These are phyloP conservation scores for Adineta ricciae DNA, from an alignment of 2,888 invertebrate genomes.

Conservation along the genomic window DNA sequence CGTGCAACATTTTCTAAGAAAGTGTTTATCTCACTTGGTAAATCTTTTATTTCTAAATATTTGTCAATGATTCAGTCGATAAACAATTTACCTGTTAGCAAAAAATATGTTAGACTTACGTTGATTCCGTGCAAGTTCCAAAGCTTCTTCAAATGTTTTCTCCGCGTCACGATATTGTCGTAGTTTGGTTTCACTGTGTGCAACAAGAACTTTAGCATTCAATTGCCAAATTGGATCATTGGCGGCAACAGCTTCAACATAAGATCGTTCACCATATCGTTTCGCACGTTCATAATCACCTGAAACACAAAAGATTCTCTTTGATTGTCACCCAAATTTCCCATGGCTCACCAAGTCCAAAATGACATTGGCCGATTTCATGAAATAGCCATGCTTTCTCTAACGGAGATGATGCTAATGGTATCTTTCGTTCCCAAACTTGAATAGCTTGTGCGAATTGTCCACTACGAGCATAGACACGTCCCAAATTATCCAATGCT, in stretches of 20 bases:
- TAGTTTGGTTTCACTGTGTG: slow-evolving; percentile 42
- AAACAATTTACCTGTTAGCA: not conserved
- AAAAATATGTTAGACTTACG: slow-evolving; percentile 14
- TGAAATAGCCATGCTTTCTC: slow-evolving; percentile 52
- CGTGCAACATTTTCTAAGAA: not conserved
- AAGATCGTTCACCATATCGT: slow-evolving; percentile 45
- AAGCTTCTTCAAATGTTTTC: slow-evolving; percentile 30
- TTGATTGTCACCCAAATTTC: too few relatives aligned
- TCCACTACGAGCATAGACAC: slow-evolving; percentile 47
- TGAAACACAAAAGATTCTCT: slow-evolving; percentile 22
- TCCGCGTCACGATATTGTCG: slow-evolving; percentile 23
- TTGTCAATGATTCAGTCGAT: not conserved
- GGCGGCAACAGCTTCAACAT: slow-evolving; percentile 42
- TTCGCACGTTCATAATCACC: slow-evolving; percentile 38
- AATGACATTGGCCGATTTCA: slow-evolving; percentile 51
- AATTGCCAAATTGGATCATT: slow-evolving; percentile 47
- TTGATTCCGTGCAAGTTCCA: slow-evolving; percentile 27
- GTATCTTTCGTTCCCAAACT: slow-evolving; percentile 48
- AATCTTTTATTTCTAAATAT: not conserved
- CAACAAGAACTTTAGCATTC: slow-evolving; percentile 45
- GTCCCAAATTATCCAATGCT: slow-evolving; percentile 48
- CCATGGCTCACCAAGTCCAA: slow-evolving; percentile 41
- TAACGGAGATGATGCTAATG: slow-evolving; percentile 46
- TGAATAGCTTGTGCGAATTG: slow-evolving; percentile 48
- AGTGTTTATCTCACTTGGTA: not conserved